These are phyloP conservation scores for Andricus grossulariae DNA, from an alignment of 1,140 invertebrate species.

Conservation along the genomic window DNA sequence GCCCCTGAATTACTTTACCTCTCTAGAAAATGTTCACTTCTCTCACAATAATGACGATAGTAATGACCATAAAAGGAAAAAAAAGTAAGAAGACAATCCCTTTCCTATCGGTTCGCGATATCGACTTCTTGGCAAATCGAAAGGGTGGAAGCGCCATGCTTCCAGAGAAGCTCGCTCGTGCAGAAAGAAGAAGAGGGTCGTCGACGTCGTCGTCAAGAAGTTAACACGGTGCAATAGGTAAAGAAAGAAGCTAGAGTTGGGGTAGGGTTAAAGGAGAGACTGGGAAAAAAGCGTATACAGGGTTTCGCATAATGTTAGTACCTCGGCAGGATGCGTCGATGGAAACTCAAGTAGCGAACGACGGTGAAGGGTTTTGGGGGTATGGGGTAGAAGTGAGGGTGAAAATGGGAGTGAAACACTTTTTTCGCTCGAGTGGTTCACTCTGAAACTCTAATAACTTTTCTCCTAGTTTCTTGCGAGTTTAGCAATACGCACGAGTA, in stretches of 20 bases:
- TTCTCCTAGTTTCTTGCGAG: not conserved
- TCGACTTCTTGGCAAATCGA: constrained; percentile 14
- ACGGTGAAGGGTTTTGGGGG: not conserved
- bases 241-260: not conserved
- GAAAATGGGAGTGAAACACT: not conserved
- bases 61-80: not conserved
- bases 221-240: constrained; percentile 31
- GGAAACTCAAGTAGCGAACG: not conserved
- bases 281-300: not conserved
- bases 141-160: not conserved
- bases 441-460: not conserved
- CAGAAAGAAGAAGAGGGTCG: constrained; percentile 25
- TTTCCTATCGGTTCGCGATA: constrained; percentile 4
- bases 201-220: constrained; percentile 29
- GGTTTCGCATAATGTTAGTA: constrained; percentile 10
- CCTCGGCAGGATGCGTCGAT: not conserved
- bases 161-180: not conserved
- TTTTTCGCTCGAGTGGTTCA: not conserved
- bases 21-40: not conserved
- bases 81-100: constrained; percentile 13
- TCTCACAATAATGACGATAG: constrained; percentile 1
- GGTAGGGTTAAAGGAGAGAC: constrained; percentile 24
- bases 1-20: not conserved
- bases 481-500: not conserved
- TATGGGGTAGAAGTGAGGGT: not conserved